A percentile compares a stretch with the other conserved stretches of the same genome.
phyloP scores from a whole-genome alignment of 2,797 vertebrate species.

The Megaceryle alcyon region DNA sequence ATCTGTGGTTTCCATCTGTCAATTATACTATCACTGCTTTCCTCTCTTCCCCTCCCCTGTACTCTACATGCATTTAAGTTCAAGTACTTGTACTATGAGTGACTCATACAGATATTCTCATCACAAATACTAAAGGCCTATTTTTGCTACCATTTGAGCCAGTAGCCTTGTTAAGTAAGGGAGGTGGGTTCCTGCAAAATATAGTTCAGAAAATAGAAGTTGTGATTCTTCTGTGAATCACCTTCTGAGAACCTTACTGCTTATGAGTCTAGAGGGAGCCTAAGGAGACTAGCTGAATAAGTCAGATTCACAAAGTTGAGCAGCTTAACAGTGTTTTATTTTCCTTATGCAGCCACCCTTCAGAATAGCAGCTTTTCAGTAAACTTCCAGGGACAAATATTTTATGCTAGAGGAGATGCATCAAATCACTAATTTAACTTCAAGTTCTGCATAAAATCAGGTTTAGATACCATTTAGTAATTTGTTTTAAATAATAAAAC shows the following conservation, averaged over 20 bases:
- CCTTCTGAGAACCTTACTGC: not conserved
- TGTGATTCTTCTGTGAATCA: not conserved
- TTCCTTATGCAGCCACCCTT: not conserved
- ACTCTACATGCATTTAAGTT: not conserved
- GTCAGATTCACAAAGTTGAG: not conserved
- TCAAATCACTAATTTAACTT: not conserved
- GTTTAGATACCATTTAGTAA: not conserved
- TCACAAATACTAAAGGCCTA: not conserved
- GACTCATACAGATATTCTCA: not conserved
- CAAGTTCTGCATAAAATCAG: not conserved
- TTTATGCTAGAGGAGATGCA: not conserved
- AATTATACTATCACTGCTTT: not conserved
- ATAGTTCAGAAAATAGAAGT: not conserved
- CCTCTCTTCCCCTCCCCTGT: not conserved
- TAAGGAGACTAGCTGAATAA: not conserved
- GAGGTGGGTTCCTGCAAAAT: not conserved
- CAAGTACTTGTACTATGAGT: not conserved
- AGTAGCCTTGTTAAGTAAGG: not conserved
- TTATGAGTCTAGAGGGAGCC: not conserved
- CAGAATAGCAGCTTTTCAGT: not conserved
- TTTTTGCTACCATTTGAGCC: not conserved
- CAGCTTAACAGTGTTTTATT: not conserved
- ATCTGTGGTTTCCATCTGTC: accelerated
- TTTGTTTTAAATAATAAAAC: not conserved
- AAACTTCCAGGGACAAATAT: not conserved